phyloP scores from a whole-genome alignment of 2,888 invertebrate genomes.

The Cheilosia vernalis region DNA sequence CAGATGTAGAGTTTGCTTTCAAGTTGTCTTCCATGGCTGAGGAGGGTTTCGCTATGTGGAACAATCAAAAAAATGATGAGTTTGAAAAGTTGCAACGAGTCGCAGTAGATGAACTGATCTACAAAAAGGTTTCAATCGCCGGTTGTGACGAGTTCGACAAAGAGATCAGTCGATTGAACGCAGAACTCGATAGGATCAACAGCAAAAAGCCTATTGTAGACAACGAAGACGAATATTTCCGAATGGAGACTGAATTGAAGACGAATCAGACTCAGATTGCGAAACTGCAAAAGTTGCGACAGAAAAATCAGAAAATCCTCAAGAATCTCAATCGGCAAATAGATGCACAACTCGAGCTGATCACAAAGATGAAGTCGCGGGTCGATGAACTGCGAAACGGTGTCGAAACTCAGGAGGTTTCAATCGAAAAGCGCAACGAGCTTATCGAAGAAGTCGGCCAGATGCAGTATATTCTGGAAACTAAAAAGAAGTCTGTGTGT shows the following conservation, averaged over 20 bases:
- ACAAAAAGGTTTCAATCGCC: conserved; percentile 76
- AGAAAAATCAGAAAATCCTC: conserved; percentile 53
- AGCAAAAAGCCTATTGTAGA: conserved; percentile 67
- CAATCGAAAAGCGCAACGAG: conserved; percentile 77
- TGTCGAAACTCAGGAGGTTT: conserved; percentile 70
- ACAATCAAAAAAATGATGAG: conserved; percentile 79
- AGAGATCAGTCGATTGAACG: conserved; percentile 73
- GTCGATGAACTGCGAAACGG: conserved; percentile 66
- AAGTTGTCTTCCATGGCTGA: conserved; percentile 77
- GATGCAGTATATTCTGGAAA: conserved; percentile 76
- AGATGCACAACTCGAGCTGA: conserved; percentile 19
- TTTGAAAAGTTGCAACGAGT: conserved; percentile 76
- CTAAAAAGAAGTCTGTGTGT: conserved; percentile 76
- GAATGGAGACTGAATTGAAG: conserved; percentile 76
- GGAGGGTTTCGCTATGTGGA: conserved; percentile 80
- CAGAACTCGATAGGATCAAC: conserved; percentile 69
- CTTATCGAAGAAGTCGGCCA: conserved; percentile 77
- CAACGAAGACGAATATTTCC: conserved; percentile 76
- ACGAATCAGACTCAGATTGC: conserved; percentile 57
- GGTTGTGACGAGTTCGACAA: conserved; percentile 75
- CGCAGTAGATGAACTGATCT: conserved; percentile 78
- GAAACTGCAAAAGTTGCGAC: conserved; percentile 35
- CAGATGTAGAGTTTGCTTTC: conserved; percentile 77
- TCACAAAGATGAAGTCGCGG: conserved; percentile 24
- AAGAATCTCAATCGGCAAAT: conserved; percentile 28